phyloP scores from a whole-genome alignment of 1,140 invertebrate genomes.

The Drosophila arizonae region DNA sequence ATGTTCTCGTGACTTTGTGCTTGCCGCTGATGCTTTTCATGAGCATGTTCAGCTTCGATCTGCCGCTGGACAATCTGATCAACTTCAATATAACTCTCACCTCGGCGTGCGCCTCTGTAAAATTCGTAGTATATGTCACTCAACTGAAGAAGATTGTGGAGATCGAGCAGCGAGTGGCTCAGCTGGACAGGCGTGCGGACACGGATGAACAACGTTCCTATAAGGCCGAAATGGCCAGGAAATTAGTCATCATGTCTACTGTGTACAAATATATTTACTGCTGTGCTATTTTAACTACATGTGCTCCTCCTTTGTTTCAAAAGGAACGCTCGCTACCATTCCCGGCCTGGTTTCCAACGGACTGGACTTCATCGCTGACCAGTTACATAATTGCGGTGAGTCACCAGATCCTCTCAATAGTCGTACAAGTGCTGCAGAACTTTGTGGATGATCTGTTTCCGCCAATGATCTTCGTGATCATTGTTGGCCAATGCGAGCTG shows the following conservation, averaged over 20 bases:
- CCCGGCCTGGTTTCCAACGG: slow-evolving; percentile 64
- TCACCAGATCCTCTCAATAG: slow-evolving; percentile 47
- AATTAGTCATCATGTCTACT: slow-evolving; percentile 20
- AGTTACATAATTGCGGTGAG: slow-evolving; percentile 37
- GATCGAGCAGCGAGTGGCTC: slow-evolving; percentile 29
- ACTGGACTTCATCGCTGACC: slow-evolving; percentile 46
- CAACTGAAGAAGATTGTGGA: slow-evolving; percentile 30
- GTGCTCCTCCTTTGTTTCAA: slow-evolving; percentile 24
- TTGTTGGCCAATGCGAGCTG: slow-evolving; percentile 59
- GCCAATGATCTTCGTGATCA: slow-evolving; percentile 41
- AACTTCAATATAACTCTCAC: slow-evolving; percentile 53
- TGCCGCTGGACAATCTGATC: slow-evolving; percentile 49
- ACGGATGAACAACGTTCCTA: slow-evolving; percentile 14
- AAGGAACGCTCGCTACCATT: slow-evolving; percentile 44
- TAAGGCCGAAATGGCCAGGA: slow-evolving; percentile 14
- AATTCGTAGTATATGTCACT: slow-evolving; percentile 45
- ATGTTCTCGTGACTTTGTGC: slow-evolving; percentile 31
- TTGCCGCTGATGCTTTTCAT: slow-evolving; percentile 34
- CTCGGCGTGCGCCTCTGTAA: slow-evolving; percentile 36
- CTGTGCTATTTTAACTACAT: slow-evolving; percentile 6
- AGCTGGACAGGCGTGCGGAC: slow-evolving; percentile 45
- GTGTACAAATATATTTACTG: slow-evolving; percentile 40
- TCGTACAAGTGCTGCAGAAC: slow-evolving; percentile 49
- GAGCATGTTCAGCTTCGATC: slow-evolving; percentile 34
- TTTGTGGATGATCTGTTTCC: slow-evolving; percentile 61